phyloP scores from a whole-genome alignment of 2,113 vertebrate genomes.

The Atrichornis clamosus region DNA sequence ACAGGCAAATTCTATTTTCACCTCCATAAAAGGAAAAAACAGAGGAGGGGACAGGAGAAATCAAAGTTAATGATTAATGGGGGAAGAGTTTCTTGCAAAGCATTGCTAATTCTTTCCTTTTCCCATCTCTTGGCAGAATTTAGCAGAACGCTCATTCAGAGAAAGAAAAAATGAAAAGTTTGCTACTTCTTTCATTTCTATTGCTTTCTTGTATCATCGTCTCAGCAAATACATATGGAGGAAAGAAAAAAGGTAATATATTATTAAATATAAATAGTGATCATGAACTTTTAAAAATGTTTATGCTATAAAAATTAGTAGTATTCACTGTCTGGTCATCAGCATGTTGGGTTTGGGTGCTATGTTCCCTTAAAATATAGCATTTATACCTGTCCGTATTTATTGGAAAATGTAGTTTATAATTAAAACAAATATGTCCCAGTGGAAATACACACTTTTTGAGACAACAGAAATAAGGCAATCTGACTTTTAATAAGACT shows the following conservation, averaged over 20 bases:
- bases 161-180: slow-evolving; percentile 65
- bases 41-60: background rate
- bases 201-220: slow-evolving; percentile 34
- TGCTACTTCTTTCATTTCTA: slow-evolving; percentile 30
- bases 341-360: background rate
- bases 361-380: background rate
- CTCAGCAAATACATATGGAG: slow-evolving; percentile 35
- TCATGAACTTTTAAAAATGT: background rate
- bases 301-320: background rate
- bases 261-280: background rate
- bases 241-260: slow-evolving; percentile 69
- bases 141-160: background rate
- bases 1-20: background rate
- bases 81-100: slow-evolving; percentile 31
- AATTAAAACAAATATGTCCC: background rate
- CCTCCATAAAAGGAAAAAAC: slow-evolving; percentile 1
- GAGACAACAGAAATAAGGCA: background rate
- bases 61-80: slow-evolving; percentile 77
- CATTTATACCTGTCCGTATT: background rate
- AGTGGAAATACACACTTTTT: background rate
- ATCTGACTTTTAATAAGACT: background rate
- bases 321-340: background rate
- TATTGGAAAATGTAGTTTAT: background rate
- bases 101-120: slow-evolving; percentile 4
- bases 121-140: slow-evolving; percentile 52